Evolutionary conservation across 1,140 invertebrate genomes (phyloP).

Genomic region (Drosophila nigrodunni): DNA sequence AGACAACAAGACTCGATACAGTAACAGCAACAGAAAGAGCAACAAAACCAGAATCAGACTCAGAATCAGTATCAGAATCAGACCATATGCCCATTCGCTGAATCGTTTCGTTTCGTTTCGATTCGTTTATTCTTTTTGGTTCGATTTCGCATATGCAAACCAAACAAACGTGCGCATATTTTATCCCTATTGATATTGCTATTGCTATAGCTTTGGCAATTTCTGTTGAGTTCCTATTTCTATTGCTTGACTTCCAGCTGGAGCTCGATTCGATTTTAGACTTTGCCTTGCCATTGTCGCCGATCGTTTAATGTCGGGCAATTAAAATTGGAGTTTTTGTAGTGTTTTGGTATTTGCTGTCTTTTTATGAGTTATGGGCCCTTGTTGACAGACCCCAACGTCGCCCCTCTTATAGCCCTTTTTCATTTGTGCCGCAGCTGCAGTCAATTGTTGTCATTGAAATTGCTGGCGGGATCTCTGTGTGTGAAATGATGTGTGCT

Average conservation of each 20-base stretch:
- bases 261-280: conserved; percentile 26
- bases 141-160: conserved; percentile 71
- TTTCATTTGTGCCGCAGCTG: conserved; percentile 22
- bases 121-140: conserved; percentile 21
- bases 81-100: conserved; percentile 20
- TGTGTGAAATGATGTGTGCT: conserved; percentile 27
- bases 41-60: conserved; percentile 2
- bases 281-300: conserved; percentile 21
- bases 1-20: conserved; percentile 8
- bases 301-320: conserved; percentile 82
- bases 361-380: conserved; percentile 68
- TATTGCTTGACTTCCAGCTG: neutral
- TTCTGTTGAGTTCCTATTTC: conserved; percentile 20
- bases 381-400: conserved; percentile 19
- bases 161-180: conserved; percentile 82
- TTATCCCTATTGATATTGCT: conserved; percentile 48
- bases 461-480: conserved; percentile 17
- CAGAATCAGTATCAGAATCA: conserved; percentile 1
- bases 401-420: no score
- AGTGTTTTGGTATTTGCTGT: conserved; percentile 36
- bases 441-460: conserved; percentile 45
- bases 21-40: neutral
- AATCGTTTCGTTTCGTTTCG: neutral
- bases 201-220: conserved; percentile 21
- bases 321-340: conserved; percentile 77